Base-by-base conservation (phyloP, 2,113 vertebrate genomes). In the Oxygymnocypris stewartii region DNA sequence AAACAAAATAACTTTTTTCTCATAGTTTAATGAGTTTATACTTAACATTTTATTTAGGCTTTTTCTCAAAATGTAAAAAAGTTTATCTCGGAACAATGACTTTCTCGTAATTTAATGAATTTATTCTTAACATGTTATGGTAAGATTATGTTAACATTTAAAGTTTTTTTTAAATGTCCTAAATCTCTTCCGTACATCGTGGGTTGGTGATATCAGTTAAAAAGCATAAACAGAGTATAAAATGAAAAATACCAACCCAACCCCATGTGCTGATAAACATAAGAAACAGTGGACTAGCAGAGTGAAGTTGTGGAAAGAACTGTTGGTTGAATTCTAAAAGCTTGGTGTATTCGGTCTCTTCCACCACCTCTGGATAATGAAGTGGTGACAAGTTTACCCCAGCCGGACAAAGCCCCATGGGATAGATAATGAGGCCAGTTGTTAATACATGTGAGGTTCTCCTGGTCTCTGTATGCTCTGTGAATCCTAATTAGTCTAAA, bases 401-500 rank as follows among this genome's bases (percentile, higher is more conserved):
- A 86, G 90, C 91, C 87, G 92, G 91, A 90, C 81, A 82, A 82
- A 86, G 85, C 87, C 91, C 90, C 91, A 91, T 88, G 92, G 91
- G 93, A 93, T 84, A 92, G 91, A 94, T 94, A 94, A 94, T 94
- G 92, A 94, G 91, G 89, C 89, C 92, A 93, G 93, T 92, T 94
- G 93, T 93, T 94, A 94, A 94, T 94, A 93, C 92, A 94, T 93
- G 92, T 92, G 89, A 87, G 92, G 91, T 91, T 87, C 59, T 61
- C 61, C 74, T 89, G 84, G 65, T 91, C 87, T 86, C 79, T 87
- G 12, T 89, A 82, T 89, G 74, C 87, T 89, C 85, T 12, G 87
- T 91, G 92, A 93, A 93, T 93, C 89, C 90, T 86, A 93, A 94
- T 93, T 91, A 88, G 90, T 83, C 88, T 69, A 82, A 18, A 69